These are phyloP conservation scores for Sebastes matsubarae DNA, from an alignment of 2,797 vertebrate genomes.

Conservation along the genomic window DNA sequence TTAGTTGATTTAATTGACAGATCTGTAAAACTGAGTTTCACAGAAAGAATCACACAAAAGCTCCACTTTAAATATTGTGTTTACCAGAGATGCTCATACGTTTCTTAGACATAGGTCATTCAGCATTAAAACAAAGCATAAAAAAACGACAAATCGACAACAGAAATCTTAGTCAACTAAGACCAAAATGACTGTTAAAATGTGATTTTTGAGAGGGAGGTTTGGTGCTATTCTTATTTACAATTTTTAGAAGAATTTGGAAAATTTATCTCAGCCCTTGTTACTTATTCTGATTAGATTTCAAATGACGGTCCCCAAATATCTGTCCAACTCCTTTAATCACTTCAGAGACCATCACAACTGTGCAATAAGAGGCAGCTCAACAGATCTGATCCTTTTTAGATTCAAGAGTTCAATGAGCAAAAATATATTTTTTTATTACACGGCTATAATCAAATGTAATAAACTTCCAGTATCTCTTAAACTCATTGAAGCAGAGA, in stretches of 20 bases:
- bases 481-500: background rate
- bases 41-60: no score
- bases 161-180: no score
- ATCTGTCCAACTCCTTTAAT: background rate
- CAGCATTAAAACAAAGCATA: no score
- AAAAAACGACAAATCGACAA: no score
- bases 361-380: background rate
- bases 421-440: background rate
- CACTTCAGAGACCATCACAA: background rate
- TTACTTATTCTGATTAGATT: background rate
- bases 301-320: background rate
- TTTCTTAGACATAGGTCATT: no score
- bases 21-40: no score
- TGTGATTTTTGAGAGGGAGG: no score
- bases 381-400: background rate
- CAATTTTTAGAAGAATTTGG: background rate
- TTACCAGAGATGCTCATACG: no score
- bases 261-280: background rate
- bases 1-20: no score
- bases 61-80: no score
- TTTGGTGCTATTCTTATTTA: no score
- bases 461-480: background rate
- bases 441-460: background rate
- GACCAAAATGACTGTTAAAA: no score
- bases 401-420: background rate